phyloP scores from a whole-genome alignment of 2,113 vertebrate species.

The Odontophorus gujanensis region DNA sequence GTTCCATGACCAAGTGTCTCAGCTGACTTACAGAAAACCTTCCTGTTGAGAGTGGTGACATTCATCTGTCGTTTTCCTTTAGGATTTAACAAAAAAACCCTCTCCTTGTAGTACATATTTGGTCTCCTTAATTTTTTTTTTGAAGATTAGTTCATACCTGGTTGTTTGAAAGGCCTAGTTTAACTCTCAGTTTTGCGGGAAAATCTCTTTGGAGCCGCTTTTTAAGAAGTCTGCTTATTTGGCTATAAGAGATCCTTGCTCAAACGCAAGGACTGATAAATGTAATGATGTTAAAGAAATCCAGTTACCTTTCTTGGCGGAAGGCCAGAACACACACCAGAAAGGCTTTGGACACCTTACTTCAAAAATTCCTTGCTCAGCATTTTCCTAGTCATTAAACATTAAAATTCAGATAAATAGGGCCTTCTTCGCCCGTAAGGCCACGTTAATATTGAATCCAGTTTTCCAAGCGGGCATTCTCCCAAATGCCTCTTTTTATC shows the following conservation, averaged over 20 bases:
- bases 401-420: slow-evolving; percentile 41
- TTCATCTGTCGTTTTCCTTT: neutral
- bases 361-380: slow-evolving; percentile 28
- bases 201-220: neutral
- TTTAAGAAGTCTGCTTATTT: slow-evolving; percentile 33
- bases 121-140: neutral
- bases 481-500: neutral
- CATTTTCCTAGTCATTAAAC: slow-evolving; percentile 14
- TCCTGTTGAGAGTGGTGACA: neutral
- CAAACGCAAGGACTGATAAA: slow-evolving; percentile 29
- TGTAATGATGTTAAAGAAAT: slow-evolving; percentile 44
- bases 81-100: neutral
- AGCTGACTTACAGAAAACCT: neutral
- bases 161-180: neutral
- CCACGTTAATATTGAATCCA: neutral
- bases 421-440: neutral
- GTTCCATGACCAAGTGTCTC: neutral
- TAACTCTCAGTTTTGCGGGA: neutral
- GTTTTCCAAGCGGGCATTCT: slow-evolving; percentile 23
- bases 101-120: neutral
- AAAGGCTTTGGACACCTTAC: slow-evolving; percentile 12
- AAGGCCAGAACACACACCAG: slow-evolving; percentile 11
- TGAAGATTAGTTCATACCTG: neutral
- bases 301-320: slow-evolving; percentile 47
- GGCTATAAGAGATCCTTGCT: neutral